These are phyloP conservation scores for Petrocephalus sullivani DNA, from an alignment of 2,797 vertebrate genomes.

Conservation along the genomic window DNA sequence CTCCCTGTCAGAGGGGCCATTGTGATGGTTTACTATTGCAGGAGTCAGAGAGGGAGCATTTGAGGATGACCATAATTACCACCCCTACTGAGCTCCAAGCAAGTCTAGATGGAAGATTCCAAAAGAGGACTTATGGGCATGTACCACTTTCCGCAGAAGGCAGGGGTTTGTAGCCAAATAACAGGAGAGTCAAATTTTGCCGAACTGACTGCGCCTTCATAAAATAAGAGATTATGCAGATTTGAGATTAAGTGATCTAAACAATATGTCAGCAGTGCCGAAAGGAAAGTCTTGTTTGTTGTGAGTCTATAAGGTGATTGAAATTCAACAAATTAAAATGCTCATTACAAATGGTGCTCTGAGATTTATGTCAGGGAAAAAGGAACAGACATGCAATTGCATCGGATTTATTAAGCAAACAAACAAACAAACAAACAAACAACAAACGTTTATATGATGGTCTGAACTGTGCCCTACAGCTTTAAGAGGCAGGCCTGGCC, in stretches of 20 bases:
- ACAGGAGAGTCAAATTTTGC: background rate
- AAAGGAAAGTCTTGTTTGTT: background rate
- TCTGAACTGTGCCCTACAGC: background rate
- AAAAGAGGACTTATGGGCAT: background rate
- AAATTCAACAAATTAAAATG: background rate
- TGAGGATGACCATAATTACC: background rate
- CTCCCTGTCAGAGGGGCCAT: conserved; percentile 21
- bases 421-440: background rate
- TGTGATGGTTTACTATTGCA: conserved; percentile 39
- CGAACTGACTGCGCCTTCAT: background rate
- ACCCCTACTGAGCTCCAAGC: background rate
- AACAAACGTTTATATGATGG: background rate
- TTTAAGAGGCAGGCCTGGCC: background rate
- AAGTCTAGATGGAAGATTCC: background rate
- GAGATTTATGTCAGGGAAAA: background rate
- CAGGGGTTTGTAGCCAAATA: background rate
- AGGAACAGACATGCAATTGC: background rate
- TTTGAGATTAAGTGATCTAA: background rate
- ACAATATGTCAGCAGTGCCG: background rate
- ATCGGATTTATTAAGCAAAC: background rate
- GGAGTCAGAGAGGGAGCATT: conserved; percentile 26
- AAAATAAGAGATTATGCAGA: background rate
- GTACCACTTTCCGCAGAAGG: background rate
- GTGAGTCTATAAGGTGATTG: background rate
- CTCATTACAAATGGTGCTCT: background rate